Evolutionary conservation across 2,888 invertebrate genomes (phyloP).

Genomic region (Hypercompe scribonia): DNA sequence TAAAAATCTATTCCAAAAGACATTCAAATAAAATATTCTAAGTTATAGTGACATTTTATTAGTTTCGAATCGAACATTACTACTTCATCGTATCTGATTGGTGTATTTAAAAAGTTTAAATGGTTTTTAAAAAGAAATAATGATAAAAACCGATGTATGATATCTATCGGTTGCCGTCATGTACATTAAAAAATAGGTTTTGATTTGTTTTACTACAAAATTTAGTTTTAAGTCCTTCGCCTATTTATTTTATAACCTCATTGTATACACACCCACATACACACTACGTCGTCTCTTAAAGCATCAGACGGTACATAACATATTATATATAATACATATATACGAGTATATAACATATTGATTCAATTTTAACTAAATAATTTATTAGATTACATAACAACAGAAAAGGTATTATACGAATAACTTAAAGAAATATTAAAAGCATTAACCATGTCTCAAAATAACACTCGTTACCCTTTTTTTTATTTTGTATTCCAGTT

Average conservation of each 20-base stretch:
- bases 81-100: background rate
- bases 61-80: background rate
- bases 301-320: no score
- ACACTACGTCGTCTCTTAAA: conserved; percentile 58
- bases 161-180: no score
- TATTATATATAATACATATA: no score
- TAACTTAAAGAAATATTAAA: no score
- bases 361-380: conserved; percentile 69
- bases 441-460: no score
- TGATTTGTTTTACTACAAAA: no score
- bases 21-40: background rate
- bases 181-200: no score
- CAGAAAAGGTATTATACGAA: no score
- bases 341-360: conserved; percentile 56
- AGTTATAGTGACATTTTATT: background rate
- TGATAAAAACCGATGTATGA: no score
- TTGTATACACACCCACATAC: no score
- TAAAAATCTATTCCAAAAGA: background rate
- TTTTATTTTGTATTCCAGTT: background rate
- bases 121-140: no score
- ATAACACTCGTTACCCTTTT: background rate
- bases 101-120: background rate
- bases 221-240: no score
- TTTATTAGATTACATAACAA: conserved; percentile 63
- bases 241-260: conserved; percentile 27